Percentiles rank a stretch among this genome's conserved stretches.
Conservation (phyloP, 2,113 vertebrate genomes). For the Felis chaus region DNA sequence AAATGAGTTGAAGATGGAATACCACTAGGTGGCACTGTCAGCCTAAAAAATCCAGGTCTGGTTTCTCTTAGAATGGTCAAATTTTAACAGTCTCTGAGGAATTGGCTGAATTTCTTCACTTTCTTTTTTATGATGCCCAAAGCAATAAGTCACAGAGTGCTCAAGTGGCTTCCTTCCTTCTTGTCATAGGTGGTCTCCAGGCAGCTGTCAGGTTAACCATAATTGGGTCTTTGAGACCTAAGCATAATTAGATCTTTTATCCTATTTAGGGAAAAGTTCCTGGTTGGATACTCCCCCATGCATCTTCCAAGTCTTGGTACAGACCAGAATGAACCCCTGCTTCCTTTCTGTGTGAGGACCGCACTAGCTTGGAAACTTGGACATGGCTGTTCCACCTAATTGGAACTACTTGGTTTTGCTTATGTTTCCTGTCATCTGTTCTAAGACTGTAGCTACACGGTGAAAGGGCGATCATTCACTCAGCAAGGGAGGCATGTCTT, state of each 20-base stretch:
- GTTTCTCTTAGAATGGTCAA: not conserved
- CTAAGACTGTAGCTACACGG: not conserved
- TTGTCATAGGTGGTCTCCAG: not conserved
- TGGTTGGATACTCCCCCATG: not conserved
- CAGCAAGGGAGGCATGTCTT: not conserved
- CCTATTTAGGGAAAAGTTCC: not conserved
- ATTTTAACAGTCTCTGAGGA: slow-evolving; percentile 50
- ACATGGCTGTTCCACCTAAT: not conserved
- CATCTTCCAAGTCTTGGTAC: not conserved
- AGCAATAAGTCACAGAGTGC: not conserved
- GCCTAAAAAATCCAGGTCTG: slow-evolving; percentile 15
- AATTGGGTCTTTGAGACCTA: too few species aligned
- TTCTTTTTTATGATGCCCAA: not conserved
- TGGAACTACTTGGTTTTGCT: not conserved
- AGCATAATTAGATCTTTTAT: too few species aligned
- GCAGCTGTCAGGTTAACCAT: not conserved
- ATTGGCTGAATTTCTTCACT: not conserved
- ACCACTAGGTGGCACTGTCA: slow-evolving; percentile 83
- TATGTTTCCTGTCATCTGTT: not conserved
- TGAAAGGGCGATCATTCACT: not conserved
- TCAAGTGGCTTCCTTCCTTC: not conserved
- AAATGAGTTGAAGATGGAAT: not conserved
- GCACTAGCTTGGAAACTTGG: not conserved
- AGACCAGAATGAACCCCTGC: not conserved
- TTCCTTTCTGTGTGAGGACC: not conserved